phyloP scores from a whole-genome alignment of 2,797 vertebrate species.

The Knipowitschia caucasica region DNA sequence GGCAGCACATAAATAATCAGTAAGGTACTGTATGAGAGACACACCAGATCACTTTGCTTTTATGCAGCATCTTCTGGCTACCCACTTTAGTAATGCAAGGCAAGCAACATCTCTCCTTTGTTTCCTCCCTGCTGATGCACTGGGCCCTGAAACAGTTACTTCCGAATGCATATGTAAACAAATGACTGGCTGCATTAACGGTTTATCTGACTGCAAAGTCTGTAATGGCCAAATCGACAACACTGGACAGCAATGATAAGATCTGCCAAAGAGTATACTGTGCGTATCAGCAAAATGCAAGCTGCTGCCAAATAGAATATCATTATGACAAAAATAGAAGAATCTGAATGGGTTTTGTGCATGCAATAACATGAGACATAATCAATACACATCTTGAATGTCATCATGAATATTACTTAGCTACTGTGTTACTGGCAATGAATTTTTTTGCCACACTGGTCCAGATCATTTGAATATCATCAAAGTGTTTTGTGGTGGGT shows the following conservation, averaged over 20 bases:
- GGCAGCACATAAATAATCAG: constrained; percentile 64
- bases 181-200: constrained; percentile 26
- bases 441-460: not conserved
- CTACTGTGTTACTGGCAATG: constrained; percentile 5
- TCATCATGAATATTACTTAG: constrained; percentile 9
- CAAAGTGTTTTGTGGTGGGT: no score
- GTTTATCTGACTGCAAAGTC: constrained; percentile 18
- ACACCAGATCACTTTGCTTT: constrained; percentile 37
- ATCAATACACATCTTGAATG: constrained; percentile 8
- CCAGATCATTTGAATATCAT: no score
- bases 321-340: constrained; percentile 1
- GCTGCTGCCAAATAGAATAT: constrained; percentile 13
- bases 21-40: constrained; percentile 43
- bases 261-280: constrained; percentile 11
- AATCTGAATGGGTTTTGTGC: not conserved
- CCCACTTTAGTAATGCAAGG: constrained; percentile 13
- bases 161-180: constrained; percentile 37
- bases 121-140: constrained; percentile 1
- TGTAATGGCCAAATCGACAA: constrained; percentile 35
- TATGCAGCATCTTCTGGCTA: constrained; percentile 39
- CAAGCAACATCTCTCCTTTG: constrained; percentile 4
- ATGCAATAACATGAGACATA: constrained; percentile 4
- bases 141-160: constrained; percentile 20
- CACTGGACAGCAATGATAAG: constrained; percentile 21
- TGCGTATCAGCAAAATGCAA: constrained; percentile 21